phyloP scores from a whole-genome alignment of 2,113 vertebrate genomes.

The Sturnus vulgaris region DNA sequence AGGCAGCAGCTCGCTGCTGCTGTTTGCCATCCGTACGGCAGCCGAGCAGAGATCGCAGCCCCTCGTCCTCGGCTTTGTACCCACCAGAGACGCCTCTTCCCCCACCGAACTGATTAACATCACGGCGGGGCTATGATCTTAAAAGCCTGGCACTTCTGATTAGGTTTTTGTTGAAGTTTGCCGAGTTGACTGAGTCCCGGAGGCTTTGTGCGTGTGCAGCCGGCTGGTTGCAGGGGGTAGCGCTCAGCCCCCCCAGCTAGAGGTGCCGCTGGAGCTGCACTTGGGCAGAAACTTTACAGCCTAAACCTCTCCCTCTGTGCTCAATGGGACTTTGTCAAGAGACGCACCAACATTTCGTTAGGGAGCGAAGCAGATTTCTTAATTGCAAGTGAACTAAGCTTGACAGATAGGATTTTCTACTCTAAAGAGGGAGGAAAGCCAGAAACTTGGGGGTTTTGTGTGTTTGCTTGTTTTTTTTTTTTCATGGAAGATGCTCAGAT shows the following conservation, averaged over 20 bases:
- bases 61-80: not conserved
- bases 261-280: not conserved
- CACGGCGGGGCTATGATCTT: constrained; percentile 53
- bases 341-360: not conserved
- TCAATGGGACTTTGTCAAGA: constrained; percentile 40
- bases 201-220: constrained; percentile 14
- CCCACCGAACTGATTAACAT: not conserved
- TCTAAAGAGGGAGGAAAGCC: not conserved
- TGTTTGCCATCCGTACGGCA: not conserved
- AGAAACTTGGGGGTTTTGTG: not conserved
- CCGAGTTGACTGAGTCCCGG: not conserved
- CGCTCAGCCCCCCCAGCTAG: not conserved
- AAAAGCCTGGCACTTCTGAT: constrained; percentile 38
- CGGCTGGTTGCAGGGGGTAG: not conserved
- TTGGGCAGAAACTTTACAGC: constrained; percentile 24
- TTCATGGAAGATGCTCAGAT: constrained; percentile 5
- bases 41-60: not conserved
- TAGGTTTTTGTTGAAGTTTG: constrained; percentile 29
- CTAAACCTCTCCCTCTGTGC: not conserved
- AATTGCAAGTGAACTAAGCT: constrained; percentile 21
- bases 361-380: constrained; percentile 52
- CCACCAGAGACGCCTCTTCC: not conserved
- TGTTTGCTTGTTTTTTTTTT: not conserved
- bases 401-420: constrained; percentile 29
- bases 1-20: constrained; percentile 53